Evolutionary conservation across 2,113 vertebrate species (phyloP), one percentile per base, ranked within the genome.

Genomic region (Mus pahari): DNA sequence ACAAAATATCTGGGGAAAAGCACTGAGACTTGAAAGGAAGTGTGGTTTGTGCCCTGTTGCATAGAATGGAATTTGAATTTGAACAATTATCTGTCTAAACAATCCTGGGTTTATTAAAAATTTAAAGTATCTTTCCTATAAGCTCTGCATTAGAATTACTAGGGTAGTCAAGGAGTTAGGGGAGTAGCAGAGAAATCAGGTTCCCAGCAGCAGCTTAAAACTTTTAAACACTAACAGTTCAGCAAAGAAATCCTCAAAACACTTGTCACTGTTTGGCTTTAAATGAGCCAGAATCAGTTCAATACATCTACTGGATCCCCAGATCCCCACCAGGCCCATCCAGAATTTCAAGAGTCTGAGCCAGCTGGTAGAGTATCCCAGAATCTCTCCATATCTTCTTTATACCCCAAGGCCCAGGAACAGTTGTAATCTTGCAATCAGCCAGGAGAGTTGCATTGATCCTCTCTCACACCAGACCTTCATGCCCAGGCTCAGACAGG

Each of bases 41-140:
- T 33, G 2, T 3, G 8, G 39, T 5, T 9, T 58, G 48, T 7
- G 0, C 31, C 3, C 10, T 71, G 24, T 1, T 36, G 9, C 5
- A 62, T 4, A 11, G 45, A 53, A 39, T 68, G 11, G 5, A 53
- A 91, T 73, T 10, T 50, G 28, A 55, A 66, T 64, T 82, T 71
- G 84, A 81, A 92, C 58, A 45, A 55, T 45, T 22, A 36, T 36
- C 58, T 53, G 11, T 58, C 13, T 77, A 31, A 94, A 53, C 64
- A 24, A 96, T 55, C 66, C 33, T 82, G 28, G 2, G 1, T 39
- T 36, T 39, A 64, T 60, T 36, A 66, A 39, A 78, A 55, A 39
- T 86, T 92, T 55, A 78, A 83, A 66, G 7, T 74, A 2, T 83
- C 31, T 75, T 53, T 14, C 62, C 19, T 3, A 36, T 93, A 90